phyloP scores from a whole-genome alignment of 2,113 vertebrate genomes.

The Neopipo cinnamomea region DNA sequence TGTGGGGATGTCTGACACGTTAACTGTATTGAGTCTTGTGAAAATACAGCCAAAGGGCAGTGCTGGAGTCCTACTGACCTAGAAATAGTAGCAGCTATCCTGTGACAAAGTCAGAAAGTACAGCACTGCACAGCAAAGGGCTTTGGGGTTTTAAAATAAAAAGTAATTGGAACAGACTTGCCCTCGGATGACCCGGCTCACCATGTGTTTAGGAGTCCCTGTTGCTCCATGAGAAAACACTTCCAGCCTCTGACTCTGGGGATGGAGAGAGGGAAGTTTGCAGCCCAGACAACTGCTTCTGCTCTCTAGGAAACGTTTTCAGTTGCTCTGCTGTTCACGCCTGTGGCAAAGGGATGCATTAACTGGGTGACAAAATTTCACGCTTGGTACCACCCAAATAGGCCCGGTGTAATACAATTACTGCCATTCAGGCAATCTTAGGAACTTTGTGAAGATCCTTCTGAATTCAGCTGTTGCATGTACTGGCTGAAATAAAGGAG shows the following conservation, averaged over 20 bases:
- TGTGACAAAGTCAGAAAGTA: slow-evolving; percentile 39
- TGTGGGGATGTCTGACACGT: background rate
- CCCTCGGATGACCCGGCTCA: background rate
- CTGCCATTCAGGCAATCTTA: background rate
- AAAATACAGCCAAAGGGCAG: background rate
- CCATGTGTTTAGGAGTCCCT: background rate
- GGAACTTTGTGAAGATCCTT: background rate
- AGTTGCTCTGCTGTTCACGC: background rate
- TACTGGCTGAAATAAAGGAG: background rate
- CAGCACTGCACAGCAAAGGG: background rate
- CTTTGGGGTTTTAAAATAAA: slow-evolving; percentile 43
- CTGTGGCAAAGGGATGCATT: background rate
- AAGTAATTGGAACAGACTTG: slow-evolving; percentile 48
- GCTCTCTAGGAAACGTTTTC: background rate
- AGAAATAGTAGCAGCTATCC: background rate
- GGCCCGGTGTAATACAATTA: background rate
- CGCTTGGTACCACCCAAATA: background rate
- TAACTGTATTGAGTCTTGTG: background rate
- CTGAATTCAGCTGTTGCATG: background rate
- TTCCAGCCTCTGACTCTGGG: background rate
- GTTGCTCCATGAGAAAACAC: background rate
- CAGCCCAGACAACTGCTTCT: background rate
- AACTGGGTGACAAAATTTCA: background rate
- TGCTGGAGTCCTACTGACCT: slow-evolving; percentile 33
- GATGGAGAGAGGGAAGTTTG: background rate